phyloP scores from a whole-genome alignment of 2,113 vertebrate genomes.

The Pelecanus crispus region DNA sequence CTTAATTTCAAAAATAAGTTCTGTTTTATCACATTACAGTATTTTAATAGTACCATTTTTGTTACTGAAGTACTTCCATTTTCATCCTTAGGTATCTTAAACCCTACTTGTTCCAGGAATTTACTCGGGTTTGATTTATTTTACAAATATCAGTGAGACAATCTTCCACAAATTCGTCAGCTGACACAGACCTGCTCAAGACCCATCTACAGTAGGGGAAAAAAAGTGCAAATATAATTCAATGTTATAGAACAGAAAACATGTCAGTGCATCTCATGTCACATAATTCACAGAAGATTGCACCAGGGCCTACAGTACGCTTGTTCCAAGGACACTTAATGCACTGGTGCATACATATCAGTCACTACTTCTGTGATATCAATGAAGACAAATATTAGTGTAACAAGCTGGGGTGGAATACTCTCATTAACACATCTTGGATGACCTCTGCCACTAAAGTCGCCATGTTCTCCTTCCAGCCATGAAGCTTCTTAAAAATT shows the following conservation, averaged over 20 bases:
- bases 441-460: not conserved
- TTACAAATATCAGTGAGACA: not conserved
- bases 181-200: not conserved
- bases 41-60: not conserved
- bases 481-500: not conserved
- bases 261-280: not conserved
- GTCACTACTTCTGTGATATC: accelerated
- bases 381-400: not conserved
- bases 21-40: not conserved
- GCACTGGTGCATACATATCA: accelerated
- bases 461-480: not conserved
- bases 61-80: not conserved
- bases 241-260: not conserved
- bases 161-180: not conserved
- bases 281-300: not conserved
- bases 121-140: not conserved
- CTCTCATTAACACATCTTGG: not conserved
- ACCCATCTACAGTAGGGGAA: not conserved
- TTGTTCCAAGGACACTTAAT: not conserved
- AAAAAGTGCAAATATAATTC: not conserved
- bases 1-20: not conserved
- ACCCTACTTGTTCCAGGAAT: not conserved
- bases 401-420: not conserved
- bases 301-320: not conserved
- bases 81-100: not conserved